These are phyloP conservation scores for Aurelia aurita DNA, from an alignment of 30 jellyfish, hydroid and myxozoan species.

Conservation along the genomic window DNA sequence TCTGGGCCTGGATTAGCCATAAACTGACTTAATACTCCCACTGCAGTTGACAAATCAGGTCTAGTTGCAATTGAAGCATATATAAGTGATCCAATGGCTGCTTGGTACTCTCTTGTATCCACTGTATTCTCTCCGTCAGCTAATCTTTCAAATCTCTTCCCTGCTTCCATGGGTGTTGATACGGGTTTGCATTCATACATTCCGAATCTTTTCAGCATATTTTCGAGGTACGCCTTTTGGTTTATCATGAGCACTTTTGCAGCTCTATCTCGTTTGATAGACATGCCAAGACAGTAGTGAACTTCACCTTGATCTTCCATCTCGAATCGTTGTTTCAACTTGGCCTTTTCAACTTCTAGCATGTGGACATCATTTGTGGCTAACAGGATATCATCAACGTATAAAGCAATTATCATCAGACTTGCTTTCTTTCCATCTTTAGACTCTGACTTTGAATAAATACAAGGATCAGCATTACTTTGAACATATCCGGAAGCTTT, in stretches of 20 bases:
- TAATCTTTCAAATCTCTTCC: slow-evolving; percentile 45
- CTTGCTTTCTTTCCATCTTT: background rate
- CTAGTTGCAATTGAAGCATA: slow-evolving; percentile 67
- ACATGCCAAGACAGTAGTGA: slow-evolving; percentile 40
- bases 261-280: slow-evolving; percentile 28
- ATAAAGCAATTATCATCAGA: slow-evolving; percentile 11
- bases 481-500: background rate
- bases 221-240: slow-evolving; percentile 44
- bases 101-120: slow-evolving; percentile 50
- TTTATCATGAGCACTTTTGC: slow-evolving; percentile 12
- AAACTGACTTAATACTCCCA: slow-evolving; percentile 41
- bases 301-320: slow-evolving; percentile 51
- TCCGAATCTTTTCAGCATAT: slow-evolving; percentile 39
- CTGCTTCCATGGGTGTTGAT: slow-evolving; percentile 69
- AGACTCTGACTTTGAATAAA: slow-evolving; percentile 7
- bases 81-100: slow-evolving; percentile 68
- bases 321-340: background rate
- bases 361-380: slow-evolving; percentile 21
- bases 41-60: slow-evolving; percentile 56
- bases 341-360: slow-evolving; percentile 12
- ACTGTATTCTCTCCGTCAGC: slow-evolving; percentile 54
- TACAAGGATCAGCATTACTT: slow-evolving; percentile 47
- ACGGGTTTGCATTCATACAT: slow-evolving; percentile 65
- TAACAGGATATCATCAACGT: slow-evolving; percentile 47
- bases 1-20: slow-evolving; percentile 56